Base-by-base conservation (phyloP, 2,888 invertebrate species). In the Congeria kusceri region DNA sequence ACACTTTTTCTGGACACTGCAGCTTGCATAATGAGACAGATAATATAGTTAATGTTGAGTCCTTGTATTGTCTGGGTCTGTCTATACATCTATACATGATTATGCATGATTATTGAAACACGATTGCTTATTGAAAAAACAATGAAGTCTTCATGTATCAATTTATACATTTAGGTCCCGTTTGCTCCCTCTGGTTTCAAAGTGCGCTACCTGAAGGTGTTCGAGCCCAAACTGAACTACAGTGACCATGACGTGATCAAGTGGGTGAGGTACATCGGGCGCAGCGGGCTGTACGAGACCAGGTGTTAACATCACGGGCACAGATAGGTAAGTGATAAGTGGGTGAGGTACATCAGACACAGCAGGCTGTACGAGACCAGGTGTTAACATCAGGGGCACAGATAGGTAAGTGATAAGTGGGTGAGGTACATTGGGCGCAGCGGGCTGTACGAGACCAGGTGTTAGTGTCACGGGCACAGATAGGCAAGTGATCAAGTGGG, bases 401-500 rank as follows among this genome's bases (percentile, higher is more conserved):
- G 39, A 39, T 39, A 39, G 39, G 39, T 39, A 39, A 39, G 3
- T 39, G 39, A 32, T 32, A 32, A 32, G 9, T 99, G 99, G 99
- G 99, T 99, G 85, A 96, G 99, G 39, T 99, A 99, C 94, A 99
- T 99, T 92, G 99, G 99, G 59, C 96, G 99, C 92, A 99, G 99
- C 93, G 99, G 99, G 73, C 96, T 99, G 58, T 99, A 99, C 94
- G 99, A 99, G 95, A 99, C 99, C 49, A 95, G 99, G 94, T 99
- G 99, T 95, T 99, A 71, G 73, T 9, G 9, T 39, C 39, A 39
- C 39, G 11, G 9, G 39, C 39, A 39, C 39, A 3, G 99, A 99
- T 94, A 99, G 99, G 92, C 99, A 99, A 94, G 99, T 99, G 86
- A 99, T 99, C 93, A 99, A 99, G 96, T 99, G 99, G 99, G 99